These are phyloP conservation scores for Lutjanus argentimaculatus DNA, from an alignment of 2,797 vertebrate genomes.

Conservation along the genomic window DNA sequence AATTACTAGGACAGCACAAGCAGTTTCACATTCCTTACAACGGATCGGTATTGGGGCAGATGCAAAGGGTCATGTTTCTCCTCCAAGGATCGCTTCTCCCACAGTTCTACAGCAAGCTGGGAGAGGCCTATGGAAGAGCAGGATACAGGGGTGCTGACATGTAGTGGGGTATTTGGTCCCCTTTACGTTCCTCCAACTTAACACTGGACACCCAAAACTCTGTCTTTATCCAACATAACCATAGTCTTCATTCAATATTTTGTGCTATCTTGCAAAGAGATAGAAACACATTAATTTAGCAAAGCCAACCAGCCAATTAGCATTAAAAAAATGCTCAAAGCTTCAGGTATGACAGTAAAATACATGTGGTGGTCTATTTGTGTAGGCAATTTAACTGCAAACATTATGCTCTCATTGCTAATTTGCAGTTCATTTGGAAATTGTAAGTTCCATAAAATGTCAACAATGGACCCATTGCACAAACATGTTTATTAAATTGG, in stretches of 20 bases:
- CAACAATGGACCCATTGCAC: background rate
- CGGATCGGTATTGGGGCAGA: constrained; percentile 20
- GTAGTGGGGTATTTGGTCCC: constrained; percentile 3
- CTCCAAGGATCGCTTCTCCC: constrained; percentile 19
- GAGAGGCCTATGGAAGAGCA: constrained; percentile 21
- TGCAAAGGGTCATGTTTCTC: constrained; percentile 44
- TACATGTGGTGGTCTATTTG: background rate
- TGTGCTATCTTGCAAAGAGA: background rate
- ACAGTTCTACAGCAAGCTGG: constrained; percentile 10
- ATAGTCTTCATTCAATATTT: background rate
- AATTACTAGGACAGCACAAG: constrained; percentile 57
- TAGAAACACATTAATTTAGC: background rate
- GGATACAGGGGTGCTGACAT: background rate
- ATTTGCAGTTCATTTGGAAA: background rate
- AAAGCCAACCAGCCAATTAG: background rate
- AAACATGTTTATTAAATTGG: background rate
- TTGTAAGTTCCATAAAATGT: background rate
- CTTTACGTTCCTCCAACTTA: background rate
- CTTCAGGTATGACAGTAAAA: background rate
- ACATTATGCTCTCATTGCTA: background rate
- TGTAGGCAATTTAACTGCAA: background rate
- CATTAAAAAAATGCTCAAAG: background rate
- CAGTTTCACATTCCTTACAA: constrained; percentile 65
- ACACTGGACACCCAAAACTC: background rate
- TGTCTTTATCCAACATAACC: constrained; percentile 1